These are phyloP conservation scores for Panzeria rudis DNA, from an alignment of 2,888 invertebrate species.

Conservation along the genomic window DNA sequence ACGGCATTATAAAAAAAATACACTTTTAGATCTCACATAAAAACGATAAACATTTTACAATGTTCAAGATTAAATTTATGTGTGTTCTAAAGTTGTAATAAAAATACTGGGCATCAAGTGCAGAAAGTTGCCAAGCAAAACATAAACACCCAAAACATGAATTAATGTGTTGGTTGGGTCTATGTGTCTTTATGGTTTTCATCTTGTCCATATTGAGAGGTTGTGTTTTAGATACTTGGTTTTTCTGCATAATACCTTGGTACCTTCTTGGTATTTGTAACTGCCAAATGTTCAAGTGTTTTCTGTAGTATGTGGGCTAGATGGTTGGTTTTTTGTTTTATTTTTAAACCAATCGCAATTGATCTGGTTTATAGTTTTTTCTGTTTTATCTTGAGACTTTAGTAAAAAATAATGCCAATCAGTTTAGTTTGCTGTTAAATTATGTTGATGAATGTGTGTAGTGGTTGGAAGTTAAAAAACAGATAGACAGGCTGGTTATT, in stretches of 20 bases:
- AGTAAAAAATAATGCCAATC: slow-evolving; percentile 30
- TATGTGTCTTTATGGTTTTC: background rate
- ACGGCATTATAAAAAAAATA: slow-evolving; percentile 6
- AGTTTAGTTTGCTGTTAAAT: background rate
- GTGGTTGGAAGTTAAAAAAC: background rate
- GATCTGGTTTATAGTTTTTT: slow-evolving; percentile 2
- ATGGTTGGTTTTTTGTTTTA: background rate
- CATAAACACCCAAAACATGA: slow-evolving; percentile 3
- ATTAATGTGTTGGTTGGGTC: background rate
- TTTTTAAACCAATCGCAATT: background rate
- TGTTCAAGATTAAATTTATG: background rate
- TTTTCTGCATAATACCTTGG: background rate
- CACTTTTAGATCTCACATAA: slow-evolving; percentile 13
- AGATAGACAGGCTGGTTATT: background rate
- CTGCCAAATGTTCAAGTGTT: slow-evolving; percentile 16
- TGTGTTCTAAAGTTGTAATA: background rate
- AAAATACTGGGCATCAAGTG: slow-evolving; percentile 12
- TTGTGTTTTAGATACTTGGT: background rate
- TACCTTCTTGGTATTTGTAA: background rate
- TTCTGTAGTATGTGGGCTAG: slow-evolving; percentile 15
- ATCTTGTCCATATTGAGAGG: background rate
- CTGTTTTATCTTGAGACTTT: background rate
- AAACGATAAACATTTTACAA: slow-evolving; percentile 21
- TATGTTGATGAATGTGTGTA: background rate
- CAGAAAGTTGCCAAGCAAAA: background rate